Base-by-base conservation (phyloP, 2,888 invertebrate genomes). In the Eilema depressum region DNA sequence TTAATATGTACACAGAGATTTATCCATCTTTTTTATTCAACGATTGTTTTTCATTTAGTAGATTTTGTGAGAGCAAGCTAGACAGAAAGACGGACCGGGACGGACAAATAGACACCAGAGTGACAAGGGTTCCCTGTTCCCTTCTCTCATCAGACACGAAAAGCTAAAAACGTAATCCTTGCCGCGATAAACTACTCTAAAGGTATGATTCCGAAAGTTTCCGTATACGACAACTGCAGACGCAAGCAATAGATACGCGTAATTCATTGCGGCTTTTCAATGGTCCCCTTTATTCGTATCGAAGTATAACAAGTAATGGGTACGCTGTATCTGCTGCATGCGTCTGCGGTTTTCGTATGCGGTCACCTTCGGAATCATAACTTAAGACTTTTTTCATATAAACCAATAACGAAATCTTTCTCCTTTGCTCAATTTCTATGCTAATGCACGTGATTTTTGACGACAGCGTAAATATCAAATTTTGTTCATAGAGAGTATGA, bases 391-490 rank as follows among this genome's bases (percentile, higher is more conserved):
- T 23, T 62, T 14, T 37, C 33, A 17, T 20, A 17, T 37, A 30
- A n/a, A 14, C 60, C 53, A 53, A 65, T 72, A 69, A 69, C 66
- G 37, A 26, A 71, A 33, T 30, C 23, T 41, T 68, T 57, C 26
- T 26, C 26, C 28, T 23, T 26, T 1, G 59, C 12, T 37, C 69
- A 65, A 67, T 79, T 70, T 73, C 57, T 66, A 80, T 80, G 82
- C 30, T 77, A 80, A 82, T 79, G 25, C 63, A 71, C 70, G 68
- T 68, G 73, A 71, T 76, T 83, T 82, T 83, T 76, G 68, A 71
- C 66, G 66, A 65, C 73, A 75, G 28, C 59, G 68, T 68, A 74
- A 77, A 77, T 75, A 82, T 73, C 70, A n/a, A 70, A 82, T 79
- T 81, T 75, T 47, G 62, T 73, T 74, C 63, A 56, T 69, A 73